phyloP scores from a whole-genome alignment of 2,797 vertebrate species.

The Esox lucius region DNA sequence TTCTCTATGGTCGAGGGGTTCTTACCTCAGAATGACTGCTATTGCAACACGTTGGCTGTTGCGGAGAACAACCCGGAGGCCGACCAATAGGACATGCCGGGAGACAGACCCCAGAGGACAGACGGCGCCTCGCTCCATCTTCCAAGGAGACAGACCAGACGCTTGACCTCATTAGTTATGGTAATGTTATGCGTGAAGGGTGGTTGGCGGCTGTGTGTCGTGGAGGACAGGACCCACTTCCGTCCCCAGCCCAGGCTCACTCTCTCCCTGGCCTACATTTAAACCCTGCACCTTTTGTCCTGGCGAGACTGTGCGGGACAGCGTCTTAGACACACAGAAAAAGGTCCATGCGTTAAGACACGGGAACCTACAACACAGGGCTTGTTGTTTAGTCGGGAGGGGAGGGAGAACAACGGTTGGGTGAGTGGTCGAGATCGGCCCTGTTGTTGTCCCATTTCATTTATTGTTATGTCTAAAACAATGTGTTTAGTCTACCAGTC shows the following conservation, averaged over 20 bases:
- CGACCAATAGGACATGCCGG: background rate
- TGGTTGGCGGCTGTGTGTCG: slow-evolving; percentile 33
- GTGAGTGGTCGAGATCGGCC: slow-evolving; percentile 35
- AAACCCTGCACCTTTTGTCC: slow-evolving; percentile 45
- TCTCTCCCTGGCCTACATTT: slow-evolving; percentile 56
- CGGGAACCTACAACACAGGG: slow-evolving; percentile 34
- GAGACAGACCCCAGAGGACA: background rate
- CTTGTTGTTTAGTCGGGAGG: slow-evolving; percentile 5
- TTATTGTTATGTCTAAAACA: slow-evolving; percentile 47
- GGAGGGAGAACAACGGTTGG: slow-evolving; percentile 43
- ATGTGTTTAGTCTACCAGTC: slow-evolving; percentile 42
- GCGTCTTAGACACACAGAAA: slow-evolving; percentile 18
- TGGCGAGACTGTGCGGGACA: slow-evolving; percentile 10
- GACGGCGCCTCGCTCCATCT: slow-evolving; percentile 21
- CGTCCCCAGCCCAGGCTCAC: slow-evolving; percentile 29
- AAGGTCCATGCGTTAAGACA: slow-evolving; percentile 51
- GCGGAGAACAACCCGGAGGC: background rate
- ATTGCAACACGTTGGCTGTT: background rate
- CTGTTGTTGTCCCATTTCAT: slow-evolving; percentile 21
- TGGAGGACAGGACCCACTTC: slow-evolving; percentile 10
- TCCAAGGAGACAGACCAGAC: slow-evolving; percentile 72
- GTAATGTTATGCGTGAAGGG: slow-evolving; percentile 51
- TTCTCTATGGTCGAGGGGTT: background rate
- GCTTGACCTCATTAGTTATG: slow-evolving; percentile 70
- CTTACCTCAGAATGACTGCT: background rate